Conservation (phyloP, 2,888 invertebrate genomes). For the Hermaeophaga mercurialis region DNA sequence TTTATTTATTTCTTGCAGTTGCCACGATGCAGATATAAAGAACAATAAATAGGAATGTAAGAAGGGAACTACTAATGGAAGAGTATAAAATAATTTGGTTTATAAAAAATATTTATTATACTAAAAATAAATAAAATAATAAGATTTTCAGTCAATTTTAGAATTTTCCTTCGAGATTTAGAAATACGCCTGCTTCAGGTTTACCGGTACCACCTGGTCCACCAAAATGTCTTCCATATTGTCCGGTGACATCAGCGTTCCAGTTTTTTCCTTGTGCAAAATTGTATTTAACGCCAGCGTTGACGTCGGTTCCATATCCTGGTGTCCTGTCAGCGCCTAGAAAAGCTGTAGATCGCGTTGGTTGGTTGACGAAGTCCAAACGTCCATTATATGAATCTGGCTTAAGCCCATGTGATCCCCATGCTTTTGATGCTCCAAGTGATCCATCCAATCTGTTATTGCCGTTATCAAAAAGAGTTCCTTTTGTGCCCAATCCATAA, state of each 20-base stretch:
- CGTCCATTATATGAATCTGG: slow-evolving; percentile 39
- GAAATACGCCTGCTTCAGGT: slow-evolving; percentile 35
- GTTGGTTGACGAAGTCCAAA: slow-evolving; percentile 43
- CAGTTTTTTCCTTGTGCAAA: slow-evolving; percentile 40
- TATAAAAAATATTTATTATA: no score
- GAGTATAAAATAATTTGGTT: no score
- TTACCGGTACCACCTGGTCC: slow-evolving; percentile 41
- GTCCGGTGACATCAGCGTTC: slow-evolving; percentile 40
- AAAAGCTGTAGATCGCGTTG: slow-evolving; percentile 41
- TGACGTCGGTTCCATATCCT: slow-evolving; percentile 42
- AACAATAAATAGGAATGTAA: no score
- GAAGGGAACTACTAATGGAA: no score
- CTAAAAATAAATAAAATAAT: no score
- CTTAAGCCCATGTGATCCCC: slow-evolving; percentile 35
- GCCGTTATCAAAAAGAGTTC: slow-evolving; percentile 25
- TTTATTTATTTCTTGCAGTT: no score
- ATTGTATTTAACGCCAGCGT: slow-evolving; percentile 40
- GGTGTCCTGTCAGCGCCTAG: slow-evolving; percentile 39
- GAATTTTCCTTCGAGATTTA: slow-evolving; percentile 10
- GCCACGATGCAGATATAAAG: no score
- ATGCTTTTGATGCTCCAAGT: slow-evolving; percentile 41
- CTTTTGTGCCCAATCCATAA: slow-evolving; percentile 8
- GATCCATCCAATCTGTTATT: slow-evolving; percentile 42
- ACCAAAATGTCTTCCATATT: slow-evolving; percentile 43
- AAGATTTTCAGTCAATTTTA: no score